These are phyloP conservation scores for Rhynchophorus ferrugineus DNA, from an alignment of 1,140 invertebrate species.

Conservation along the genomic window DNA sequence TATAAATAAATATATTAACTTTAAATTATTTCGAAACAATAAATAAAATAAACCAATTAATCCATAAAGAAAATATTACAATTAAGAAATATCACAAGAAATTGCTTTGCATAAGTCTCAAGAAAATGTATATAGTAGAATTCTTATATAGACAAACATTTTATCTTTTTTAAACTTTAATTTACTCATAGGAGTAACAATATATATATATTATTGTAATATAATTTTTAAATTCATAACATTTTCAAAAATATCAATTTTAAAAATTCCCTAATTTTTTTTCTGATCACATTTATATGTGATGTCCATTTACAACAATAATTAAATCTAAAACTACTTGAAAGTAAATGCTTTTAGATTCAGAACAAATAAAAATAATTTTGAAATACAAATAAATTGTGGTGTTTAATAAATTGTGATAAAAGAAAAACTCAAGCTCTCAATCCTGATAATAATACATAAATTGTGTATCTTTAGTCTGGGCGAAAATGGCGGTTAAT, in stretches of 20 bases:
- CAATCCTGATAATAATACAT: background rate
- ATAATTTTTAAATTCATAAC: background rate
- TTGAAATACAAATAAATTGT: too few species aligned
- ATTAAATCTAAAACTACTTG: too few species aligned
- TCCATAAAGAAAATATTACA: background rate
- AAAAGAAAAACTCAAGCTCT: too few species aligned
- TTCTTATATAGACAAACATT: background rate
- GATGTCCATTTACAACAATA: too few species aligned
- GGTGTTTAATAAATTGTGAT: too few species aligned
- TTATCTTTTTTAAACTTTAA: background rate
- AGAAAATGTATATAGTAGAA: background rate
- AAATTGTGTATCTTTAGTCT: background rate
- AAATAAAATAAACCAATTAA: too few species aligned
- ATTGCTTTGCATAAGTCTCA: constrained; percentile 11
- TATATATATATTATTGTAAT: background rate
- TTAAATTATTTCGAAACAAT: too few species aligned
- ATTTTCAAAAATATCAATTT: background rate
- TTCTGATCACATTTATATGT: background rate
- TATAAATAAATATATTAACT: too few species aligned
- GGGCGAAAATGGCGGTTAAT: background rate
- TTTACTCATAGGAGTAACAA: background rate
- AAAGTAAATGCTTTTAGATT: too few species aligned
- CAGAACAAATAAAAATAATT: too few species aligned
- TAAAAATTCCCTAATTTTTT: background rate
- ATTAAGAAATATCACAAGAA: constrained; percentile 13